Conservation (phyloP, 2,797 vertebrate genomes). For the Argyrosomus regius region DNA sequence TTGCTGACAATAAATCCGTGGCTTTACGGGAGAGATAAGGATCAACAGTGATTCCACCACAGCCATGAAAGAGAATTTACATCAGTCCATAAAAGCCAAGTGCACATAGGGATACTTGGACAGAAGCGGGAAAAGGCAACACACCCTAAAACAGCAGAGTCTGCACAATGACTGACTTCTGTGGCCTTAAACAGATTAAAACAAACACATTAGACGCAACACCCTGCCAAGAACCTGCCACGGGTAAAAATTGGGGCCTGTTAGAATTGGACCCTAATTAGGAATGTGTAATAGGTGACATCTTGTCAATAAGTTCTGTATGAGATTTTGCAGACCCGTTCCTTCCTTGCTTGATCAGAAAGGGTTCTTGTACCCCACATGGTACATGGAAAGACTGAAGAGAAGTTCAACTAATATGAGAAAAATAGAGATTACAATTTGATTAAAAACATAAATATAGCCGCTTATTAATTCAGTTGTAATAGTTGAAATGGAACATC, state of each 20-base stretch:
- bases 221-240: constrained; percentile 28
- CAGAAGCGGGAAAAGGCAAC: constrained; percentile 31
- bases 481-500: background rate
- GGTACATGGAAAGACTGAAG: background rate
- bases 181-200: constrained; percentile 16
- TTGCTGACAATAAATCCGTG: constrained; percentile 62
- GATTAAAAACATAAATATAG: background rate
- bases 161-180: constrained; percentile 39
- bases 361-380: background rate
- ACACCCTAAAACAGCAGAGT: constrained; percentile 35
- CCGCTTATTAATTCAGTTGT: background rate
- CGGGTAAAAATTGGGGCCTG: background rate
- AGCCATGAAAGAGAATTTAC: constrained; percentile 71
- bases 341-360: constrained; percentile 7
- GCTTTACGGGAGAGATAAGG: constrained; percentile 64
- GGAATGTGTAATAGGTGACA: constrained; percentile 10
- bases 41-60: constrained; percentile 52
- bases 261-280: constrained; percentile 8
- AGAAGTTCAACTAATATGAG: background rate
- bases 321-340: background rate
- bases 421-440: background rate
- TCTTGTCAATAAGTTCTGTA: constrained; percentile 10
- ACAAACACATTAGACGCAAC: constrained; percentile 19
- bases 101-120: constrained; percentile 54
- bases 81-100: constrained; percentile 68